Evolutionary conservation across 1,140 invertebrate genomes (phyloP).

Genomic region (Archivesica marissinica): DNA sequence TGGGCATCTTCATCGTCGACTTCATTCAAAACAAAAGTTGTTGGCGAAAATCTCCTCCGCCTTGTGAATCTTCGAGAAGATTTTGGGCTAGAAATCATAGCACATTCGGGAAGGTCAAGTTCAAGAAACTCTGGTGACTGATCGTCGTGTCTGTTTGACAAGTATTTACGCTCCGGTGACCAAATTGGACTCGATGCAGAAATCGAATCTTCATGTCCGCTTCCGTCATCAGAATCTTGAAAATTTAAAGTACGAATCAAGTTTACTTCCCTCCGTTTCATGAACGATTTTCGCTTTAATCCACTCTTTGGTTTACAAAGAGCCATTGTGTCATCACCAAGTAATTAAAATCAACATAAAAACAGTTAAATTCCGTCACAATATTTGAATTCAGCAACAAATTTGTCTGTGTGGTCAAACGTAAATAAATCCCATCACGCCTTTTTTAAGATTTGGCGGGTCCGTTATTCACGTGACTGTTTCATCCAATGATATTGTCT

Average conservation of each 20-base stretch:
- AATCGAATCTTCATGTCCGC: constrained; percentile 56
- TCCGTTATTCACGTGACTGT: constrained; percentile 73
- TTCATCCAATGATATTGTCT: constrained; percentile 67
- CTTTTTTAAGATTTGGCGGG: constrained; percentile 75
- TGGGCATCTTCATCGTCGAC: constrained; percentile 64
- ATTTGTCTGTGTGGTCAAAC: neutral
- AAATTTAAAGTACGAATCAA: constrained; percentile 71
- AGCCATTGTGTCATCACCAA: constrained; percentile 50
- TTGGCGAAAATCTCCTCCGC: constrained; percentile 61
- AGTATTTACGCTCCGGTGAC: constrained; percentile 59
- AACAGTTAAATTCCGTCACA: constrained; percentile 41
- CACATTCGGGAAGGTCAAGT: constrained; percentile 71
- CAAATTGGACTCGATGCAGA: constrained; percentile 58
- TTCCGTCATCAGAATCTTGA: constrained; percentile 72
- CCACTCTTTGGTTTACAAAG: constrained; percentile 51
- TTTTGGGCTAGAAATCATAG: constrained; percentile 60
- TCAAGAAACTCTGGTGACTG: constrained; percentile 71
- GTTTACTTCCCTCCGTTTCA: constrained; percentile 63
- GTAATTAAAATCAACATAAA: constrained; percentile 47
- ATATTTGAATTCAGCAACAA: constrained; percentile 26
- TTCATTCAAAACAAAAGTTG: constrained; percentile 66
- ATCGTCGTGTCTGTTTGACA: constrained; percentile 57
- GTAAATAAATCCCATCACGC: constrained; percentile 47
- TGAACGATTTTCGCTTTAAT: constrained; percentile 50
- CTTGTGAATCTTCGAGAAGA: constrained; percentile 56